Evolutionary conservation across 2,113 vertebrate species (phyloP).

Genomic region (Murina feae): DNA sequence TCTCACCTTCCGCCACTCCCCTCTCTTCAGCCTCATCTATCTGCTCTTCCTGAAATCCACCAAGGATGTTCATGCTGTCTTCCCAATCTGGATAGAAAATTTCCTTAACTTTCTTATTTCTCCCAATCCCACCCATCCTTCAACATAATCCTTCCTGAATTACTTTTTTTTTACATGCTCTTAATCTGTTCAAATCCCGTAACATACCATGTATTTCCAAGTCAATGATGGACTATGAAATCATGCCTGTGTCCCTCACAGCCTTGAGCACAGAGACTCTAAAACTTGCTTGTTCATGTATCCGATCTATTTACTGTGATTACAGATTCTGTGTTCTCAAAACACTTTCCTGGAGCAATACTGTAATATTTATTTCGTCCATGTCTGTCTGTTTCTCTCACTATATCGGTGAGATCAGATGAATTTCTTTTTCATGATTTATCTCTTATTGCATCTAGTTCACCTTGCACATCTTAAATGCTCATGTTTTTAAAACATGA

Average conservation of each 20-base stretch:
- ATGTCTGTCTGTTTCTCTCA: neutral
- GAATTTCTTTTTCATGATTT: neutral
- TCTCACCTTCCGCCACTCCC: accelerated
- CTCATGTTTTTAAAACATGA: neutral
- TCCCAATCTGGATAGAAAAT: neutral
- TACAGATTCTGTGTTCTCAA: neutral
- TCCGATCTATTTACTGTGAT: neutral
- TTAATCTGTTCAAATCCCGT: conserved; percentile 69
- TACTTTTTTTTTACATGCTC: conserved; percentile 44
- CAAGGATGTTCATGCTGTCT: neutral
- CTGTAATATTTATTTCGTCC: neutral
- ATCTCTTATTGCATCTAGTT: neutral
- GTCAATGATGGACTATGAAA: conserved; percentile 52
- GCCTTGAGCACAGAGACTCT: neutral
- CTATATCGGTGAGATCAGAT: neutral
- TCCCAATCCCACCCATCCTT: neutral
- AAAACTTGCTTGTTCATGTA: conserved; percentile 36
- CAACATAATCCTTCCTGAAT: neutral
- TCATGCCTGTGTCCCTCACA: neutral
- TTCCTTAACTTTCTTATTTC: neutral
- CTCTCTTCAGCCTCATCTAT: neutral
- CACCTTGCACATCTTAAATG: neutral
- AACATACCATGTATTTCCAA: conserved; percentile 35
- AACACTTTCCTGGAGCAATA: neutral
- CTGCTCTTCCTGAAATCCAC: neutral